Evolutionary conservation across 1,140 invertebrate species (phyloP).

Genomic region (Diachasma alloeum): DNA sequence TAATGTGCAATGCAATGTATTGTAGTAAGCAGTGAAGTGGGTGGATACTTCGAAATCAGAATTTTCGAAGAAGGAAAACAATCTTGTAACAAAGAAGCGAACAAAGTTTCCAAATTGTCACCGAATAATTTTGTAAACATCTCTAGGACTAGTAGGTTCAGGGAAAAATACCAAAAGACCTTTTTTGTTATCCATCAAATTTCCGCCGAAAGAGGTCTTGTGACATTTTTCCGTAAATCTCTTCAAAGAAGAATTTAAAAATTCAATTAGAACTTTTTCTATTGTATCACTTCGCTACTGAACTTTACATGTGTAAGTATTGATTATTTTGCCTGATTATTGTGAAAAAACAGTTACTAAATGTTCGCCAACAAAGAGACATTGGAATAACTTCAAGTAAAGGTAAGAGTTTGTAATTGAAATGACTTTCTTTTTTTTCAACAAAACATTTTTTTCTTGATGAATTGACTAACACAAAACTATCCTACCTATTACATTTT

Average conservation of each 20-base stretch:
- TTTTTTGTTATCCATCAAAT: background rate
- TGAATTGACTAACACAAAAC: slow-evolving; percentile 11
- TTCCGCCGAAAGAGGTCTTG: background rate
- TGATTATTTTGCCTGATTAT: too few species aligned
- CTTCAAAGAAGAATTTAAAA: background rate
- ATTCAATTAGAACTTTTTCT: background rate
- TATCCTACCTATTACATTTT: background rate
- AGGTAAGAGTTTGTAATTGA: background rate
- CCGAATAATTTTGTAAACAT: background rate
- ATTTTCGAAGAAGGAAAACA: too few species aligned
- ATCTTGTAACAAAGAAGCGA: background rate
- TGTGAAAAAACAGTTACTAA: background rate
- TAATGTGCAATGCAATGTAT: background rate
- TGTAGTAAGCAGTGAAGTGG: background rate
- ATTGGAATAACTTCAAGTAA: background rate
- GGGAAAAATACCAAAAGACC: background rate
- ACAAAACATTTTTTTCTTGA: background rate
- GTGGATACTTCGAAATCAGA: too few species aligned
- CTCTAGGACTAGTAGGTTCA: background rate
- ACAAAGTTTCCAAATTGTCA: background rate
- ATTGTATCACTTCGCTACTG: background rate
- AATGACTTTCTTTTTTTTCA: slow-evolving; percentile 13
- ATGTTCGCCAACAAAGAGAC: background rate
- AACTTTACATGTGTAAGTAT: too few species aligned
- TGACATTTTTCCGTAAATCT: background rate